Evolutionary conservation across 53 echinoderm and acorn worm genomes (phyloP).

Genomic region (Arbacia lixula): DNA sequence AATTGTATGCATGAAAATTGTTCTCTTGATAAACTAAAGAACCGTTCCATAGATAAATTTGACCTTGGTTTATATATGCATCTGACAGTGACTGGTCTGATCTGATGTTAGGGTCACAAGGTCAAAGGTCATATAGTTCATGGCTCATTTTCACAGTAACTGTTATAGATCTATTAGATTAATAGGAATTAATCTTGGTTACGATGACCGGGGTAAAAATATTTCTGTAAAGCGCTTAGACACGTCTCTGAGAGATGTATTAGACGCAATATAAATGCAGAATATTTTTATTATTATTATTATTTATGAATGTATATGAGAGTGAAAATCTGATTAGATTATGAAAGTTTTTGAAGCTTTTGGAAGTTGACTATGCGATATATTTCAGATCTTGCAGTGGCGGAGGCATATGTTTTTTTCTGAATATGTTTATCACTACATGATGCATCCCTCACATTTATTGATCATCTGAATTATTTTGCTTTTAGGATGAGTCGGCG

Average conservation of each 20-base stretch:
- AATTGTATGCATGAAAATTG: constrained; percentile 21
- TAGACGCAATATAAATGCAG: too few species aligned
- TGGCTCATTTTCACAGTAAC: constrained; percentile 24
- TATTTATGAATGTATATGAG: constrained; percentile 27
- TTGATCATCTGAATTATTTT: constrained; percentile 21
- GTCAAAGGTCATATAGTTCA: neutral
- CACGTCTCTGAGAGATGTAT: too few species aligned
- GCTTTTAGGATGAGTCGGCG: constrained; percentile 25
- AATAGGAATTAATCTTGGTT: constrained; percentile 12
- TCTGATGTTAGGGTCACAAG: too few species aligned
- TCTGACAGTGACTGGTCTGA: constrained; percentile 15
- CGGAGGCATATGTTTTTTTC: constrained; percentile 12
- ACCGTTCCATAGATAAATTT: neutral
- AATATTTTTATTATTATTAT: too few species aligned
- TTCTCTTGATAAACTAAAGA: neutral
- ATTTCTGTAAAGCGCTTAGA: too few species aligned
- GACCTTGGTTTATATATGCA: constrained; percentile 9
- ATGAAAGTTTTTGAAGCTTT: constrained; percentile 4
- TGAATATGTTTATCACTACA: constrained; percentile 27
- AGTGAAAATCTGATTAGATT: constrained; percentile 21
- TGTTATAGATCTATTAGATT: too few species aligned
- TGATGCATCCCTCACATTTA: constrained; percentile 31
- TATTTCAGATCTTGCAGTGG: too few species aligned
- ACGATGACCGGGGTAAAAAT: too few species aligned
- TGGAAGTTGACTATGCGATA: constrained; percentile 17